Conservation (phyloP, 1,140 invertebrate genomes). For the Eumaeus atala region DNA sequence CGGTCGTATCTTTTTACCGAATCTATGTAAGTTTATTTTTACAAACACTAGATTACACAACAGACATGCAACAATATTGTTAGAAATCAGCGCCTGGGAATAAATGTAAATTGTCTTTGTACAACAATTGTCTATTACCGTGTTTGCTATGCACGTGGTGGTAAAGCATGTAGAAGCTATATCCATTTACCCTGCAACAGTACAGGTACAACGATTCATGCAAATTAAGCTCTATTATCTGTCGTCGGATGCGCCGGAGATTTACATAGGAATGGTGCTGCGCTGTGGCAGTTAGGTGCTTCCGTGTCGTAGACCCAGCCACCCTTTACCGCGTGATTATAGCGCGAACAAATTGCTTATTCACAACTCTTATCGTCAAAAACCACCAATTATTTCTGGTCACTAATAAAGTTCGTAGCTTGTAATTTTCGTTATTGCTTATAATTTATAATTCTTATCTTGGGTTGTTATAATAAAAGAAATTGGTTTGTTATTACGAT, state of each 20-base stretch:
- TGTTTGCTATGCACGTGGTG: conserved; percentile 47
- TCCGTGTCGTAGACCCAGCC: conserved; percentile 26
- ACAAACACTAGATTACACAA: too few relatives aligned
- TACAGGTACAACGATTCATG: conserved; percentile 55
- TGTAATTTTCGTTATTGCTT: too few relatives aligned
- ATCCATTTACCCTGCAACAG: conserved; percentile 35
- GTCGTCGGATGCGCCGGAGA: conserved; percentile 46
- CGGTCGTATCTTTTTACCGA: too few relatives aligned
- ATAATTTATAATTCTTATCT: too few relatives aligned
- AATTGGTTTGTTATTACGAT: too few relatives aligned
- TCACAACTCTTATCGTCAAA: neutral
- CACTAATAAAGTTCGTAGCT: neutral
- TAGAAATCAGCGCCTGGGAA: neutral
- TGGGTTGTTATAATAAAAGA: too few relatives aligned
- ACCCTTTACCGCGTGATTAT: conserved; percentile 15
- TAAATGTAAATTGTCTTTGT: conserved; percentile 29
- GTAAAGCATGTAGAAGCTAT: conserved; percentile 37
- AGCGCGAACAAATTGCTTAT: neutral
- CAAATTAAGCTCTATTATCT: conserved; percentile 61
- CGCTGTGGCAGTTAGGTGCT: conserved; percentile 46
- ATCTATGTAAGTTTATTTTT: too few relatives aligned
- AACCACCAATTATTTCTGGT: neutral
- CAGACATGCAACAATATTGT: conserved; percentile 3
- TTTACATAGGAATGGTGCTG: conserved; percentile 68
- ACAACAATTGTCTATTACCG: conserved; percentile 46